Percentiles rank a stretch among this genome's conserved stretches.
Evolutionary conservation across 2,113 vertebrate genomes (phyloP).

Genomic region (Falcunculus frontatus): DNA sequence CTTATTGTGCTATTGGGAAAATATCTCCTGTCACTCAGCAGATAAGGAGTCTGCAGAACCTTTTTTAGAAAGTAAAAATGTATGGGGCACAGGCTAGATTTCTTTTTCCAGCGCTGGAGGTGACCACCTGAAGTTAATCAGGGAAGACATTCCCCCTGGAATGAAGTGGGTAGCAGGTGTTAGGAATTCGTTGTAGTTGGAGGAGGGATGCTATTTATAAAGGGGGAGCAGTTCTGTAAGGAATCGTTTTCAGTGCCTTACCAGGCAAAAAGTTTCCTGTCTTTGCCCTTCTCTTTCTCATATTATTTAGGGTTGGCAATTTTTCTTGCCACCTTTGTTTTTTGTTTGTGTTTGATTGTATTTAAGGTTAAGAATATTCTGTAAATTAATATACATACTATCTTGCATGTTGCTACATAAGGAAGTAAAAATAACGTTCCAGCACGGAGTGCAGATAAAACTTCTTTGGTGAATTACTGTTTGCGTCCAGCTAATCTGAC

Average conservation of each 20-base stretch:
- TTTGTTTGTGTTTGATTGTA: neutral
- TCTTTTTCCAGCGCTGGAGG: slow-evolving; percentile 23
- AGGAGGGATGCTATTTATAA: slow-evolving; percentile 44
- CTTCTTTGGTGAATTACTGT: neutral
- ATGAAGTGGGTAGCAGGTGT: slow-evolving; percentile 56
- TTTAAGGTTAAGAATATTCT: neutral
- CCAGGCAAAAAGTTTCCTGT: neutral
- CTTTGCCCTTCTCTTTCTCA: neutral
- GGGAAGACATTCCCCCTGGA: slow-evolving; percentile 24
- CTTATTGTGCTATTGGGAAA: neutral
- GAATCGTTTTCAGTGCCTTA: neutral
- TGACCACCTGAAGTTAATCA: slow-evolving; percentile 65
- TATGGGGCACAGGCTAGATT: neutral
- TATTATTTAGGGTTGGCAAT: neutral
- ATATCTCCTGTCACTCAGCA: neutral
- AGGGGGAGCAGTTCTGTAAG: neutral
- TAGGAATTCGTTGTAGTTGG: slow-evolving; percentile 2
- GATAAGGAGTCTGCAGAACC: neutral
- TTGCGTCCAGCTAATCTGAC: neutral
- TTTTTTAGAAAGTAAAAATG: neutral
- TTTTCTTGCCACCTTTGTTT: neutral
- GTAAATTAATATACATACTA: neutral
- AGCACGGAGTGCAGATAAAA: neutral
- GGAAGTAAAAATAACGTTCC: neutral
- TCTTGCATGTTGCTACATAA: neutral